Conservation (phyloP, 2,797 vertebrate species). For the Glossophaga mutica region DNA sequence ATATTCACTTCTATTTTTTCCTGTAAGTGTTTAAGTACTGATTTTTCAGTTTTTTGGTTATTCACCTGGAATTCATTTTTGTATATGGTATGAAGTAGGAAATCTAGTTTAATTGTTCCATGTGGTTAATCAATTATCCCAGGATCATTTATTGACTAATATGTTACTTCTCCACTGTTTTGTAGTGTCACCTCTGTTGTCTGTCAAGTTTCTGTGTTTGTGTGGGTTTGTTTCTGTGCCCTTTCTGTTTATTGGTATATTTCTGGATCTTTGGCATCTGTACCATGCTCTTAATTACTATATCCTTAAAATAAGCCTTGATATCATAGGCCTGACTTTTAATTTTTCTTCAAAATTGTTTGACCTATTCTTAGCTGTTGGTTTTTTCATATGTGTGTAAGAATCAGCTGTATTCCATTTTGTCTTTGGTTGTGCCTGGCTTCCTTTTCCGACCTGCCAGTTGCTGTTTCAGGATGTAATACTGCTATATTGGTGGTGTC, state of each 20-base stretch:
- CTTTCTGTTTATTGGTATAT: background rate
- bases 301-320: background rate
- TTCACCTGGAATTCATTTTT: slow-evolving; percentile 4
- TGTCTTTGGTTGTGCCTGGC: background rate
- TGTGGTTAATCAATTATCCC: background rate
- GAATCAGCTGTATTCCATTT: background rate
- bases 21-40: background rate
- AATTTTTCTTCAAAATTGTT: background rate
- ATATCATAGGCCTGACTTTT: background rate
- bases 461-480: background rate
- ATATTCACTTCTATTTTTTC: background rate
- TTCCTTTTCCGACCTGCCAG: background rate
- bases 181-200: background rate
- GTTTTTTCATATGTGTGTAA: background rate
- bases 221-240: background rate
- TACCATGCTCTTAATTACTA: background rate
- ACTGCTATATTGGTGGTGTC: background rate
- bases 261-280: background rate
- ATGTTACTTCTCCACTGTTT: background rate
- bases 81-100: background rate
- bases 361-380: background rate
- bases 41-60: background rate
- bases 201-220: background rate
- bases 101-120: background rate
- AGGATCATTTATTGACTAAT: background rate